These are phyloP conservation scores for Zootermopsis nevadensis DNA, from an alignment of 2,888 invertebrate species.

Conservation along the genomic window DNA sequence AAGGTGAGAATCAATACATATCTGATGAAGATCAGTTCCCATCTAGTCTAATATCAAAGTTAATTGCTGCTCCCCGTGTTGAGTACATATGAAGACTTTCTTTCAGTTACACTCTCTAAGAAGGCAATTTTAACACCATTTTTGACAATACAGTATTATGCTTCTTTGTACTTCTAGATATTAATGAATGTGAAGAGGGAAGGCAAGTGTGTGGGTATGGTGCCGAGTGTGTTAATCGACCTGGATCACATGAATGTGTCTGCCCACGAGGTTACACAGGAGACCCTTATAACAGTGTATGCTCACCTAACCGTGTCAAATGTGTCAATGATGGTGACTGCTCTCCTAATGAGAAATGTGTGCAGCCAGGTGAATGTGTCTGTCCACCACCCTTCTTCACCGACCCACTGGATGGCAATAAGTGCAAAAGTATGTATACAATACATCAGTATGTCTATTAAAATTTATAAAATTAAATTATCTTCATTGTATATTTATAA, in stretches of 20 bases:
- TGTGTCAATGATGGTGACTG: conserved; percentile 88
- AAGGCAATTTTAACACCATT: too few relatives aligned
- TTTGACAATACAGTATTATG: neutral
- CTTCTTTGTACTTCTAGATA: conserved; percentile 65
- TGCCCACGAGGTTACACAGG: conserved; percentile 86
- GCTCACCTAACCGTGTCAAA: conserved; percentile 83
- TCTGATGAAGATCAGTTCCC: too few relatives aligned
- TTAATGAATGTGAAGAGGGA: conserved; percentile 84
- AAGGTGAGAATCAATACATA: conserved; percentile 60
- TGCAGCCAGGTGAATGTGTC: conserved; percentile 90
- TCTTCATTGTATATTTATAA: too few relatives aligned
- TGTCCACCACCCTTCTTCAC: conserved; percentile 92
- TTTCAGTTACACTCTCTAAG: too few relatives aligned
- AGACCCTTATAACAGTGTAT: conserved; percentile 84
- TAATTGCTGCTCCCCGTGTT: too few relatives aligned
- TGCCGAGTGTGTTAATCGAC: conserved; percentile 84
- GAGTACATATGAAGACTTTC: too few relatives aligned
- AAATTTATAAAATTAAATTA: too few relatives aligned
- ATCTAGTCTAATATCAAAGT: too few relatives aligned
- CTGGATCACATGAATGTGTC: conserved; percentile 82
- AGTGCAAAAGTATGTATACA: conserved; percentile 79
- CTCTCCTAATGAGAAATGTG: conserved; percentile 87
- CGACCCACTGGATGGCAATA: conserved; percentile 83
- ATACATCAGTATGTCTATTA: neutral
- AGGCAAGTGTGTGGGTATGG: conserved; percentile 85